These are phyloP conservation scores for Prinia subflava DNA, from an alignment of 2,113 vertebrate genomes.

Conservation along the genomic window DNA sequence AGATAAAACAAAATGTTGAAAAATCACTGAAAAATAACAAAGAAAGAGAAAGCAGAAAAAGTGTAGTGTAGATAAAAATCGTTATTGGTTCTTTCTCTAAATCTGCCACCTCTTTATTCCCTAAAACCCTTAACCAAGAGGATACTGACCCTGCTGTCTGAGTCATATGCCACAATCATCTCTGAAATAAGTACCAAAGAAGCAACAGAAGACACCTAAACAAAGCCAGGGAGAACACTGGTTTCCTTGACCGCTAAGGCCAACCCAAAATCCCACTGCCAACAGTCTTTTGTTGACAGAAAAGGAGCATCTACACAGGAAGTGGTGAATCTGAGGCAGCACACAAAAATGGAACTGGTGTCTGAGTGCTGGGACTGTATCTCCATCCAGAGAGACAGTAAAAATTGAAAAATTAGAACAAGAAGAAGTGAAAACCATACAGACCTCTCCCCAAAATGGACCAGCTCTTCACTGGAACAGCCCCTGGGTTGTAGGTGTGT, in stretches of 20 bases:
- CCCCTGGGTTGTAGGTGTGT: background rate
- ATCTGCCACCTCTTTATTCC: background rate
- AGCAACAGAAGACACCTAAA: background rate
- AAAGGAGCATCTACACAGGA: background rate
- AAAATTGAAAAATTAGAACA: background rate
- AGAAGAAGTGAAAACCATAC: background rate
- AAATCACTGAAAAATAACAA: background rate
- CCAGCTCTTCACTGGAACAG: background rate
- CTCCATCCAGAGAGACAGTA: background rate
- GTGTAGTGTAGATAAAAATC: background rate
- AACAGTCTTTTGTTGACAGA: background rate
- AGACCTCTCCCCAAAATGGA: background rate
- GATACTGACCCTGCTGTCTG: background rate
- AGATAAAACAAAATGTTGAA: background rate
- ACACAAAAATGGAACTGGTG: background rate
- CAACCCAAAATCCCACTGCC: background rate
- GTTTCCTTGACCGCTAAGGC: background rate
- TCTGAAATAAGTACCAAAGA: background rate
- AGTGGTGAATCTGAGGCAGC: background rate
- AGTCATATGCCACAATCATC: background rate
- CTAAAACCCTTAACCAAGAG: background rate
- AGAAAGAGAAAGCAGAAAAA: background rate
- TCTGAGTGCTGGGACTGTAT: background rate
- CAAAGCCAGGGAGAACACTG: background rate
- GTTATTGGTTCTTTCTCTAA: background rate